Conservation (phyloP, 2,113 vertebrate species). For the Pavo muticus region DNA sequence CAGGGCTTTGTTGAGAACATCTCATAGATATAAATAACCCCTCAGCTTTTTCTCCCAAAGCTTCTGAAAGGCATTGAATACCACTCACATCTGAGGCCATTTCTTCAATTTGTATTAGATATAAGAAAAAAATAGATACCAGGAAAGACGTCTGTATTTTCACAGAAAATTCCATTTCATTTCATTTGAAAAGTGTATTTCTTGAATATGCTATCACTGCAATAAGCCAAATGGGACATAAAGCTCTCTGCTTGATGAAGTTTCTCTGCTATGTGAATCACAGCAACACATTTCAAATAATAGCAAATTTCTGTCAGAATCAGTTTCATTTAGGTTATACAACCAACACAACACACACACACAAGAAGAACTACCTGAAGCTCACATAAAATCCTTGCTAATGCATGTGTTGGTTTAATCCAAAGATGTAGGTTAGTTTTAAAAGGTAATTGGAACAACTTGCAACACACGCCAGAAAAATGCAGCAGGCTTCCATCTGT, state of each 20-base stretch:
- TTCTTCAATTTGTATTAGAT: not conserved
- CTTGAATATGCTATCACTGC: conserved; percentile 42
- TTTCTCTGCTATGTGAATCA: conserved; percentile 13
- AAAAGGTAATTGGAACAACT: conserved; percentile 2
- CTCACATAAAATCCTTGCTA: conserved; percentile 27
- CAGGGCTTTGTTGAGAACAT: not conserved
- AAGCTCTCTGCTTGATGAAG: not conserved
- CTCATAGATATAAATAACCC: fast-evolving
- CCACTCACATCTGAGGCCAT: not conserved
- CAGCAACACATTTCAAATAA: conserved; percentile 24
- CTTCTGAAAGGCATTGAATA: not conserved
- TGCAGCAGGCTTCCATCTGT: not conserved
- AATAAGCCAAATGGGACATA: conserved; percentile 63
- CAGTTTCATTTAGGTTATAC: conserved; percentile 32
- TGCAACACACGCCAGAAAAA: not conserved
- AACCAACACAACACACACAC: not conserved
- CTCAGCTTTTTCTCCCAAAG: not conserved
- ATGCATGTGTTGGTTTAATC: conserved; percentile 26
- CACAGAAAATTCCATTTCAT: conserved; percentile 53
- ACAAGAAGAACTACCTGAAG: not conserved
- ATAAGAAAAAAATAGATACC: not conserved
- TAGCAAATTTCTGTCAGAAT: conserved; percentile 4
- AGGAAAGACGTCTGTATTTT: conserved; percentile 21
- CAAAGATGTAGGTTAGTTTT: conserved; percentile 56
- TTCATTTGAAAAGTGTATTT: conserved; percentile 63